A percentile compares a stretch with the other conserved stretches of the same genome.
phyloP scores from a whole-genome alignment of 2,888 invertebrate genomes.

The Drosophila nr. fundita region DNA sequence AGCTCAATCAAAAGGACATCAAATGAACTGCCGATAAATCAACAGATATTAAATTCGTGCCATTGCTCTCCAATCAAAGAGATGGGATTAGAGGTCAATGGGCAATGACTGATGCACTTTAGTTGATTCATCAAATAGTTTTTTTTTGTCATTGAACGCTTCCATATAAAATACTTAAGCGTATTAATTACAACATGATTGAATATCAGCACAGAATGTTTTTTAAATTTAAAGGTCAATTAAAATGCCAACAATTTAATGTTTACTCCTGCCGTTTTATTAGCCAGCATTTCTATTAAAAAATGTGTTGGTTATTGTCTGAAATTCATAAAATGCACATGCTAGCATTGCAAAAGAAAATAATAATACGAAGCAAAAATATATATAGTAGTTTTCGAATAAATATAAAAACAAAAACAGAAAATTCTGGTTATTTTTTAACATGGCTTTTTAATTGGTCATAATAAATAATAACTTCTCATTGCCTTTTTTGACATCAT shows the following conservation, averaged over 20 bases:
- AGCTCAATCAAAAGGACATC: not conserved
- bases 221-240: not conserved
- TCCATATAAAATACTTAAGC: not conserved
- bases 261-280: not conserved
- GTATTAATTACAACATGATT: not conserved
- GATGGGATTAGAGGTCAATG: too few relatives aligned
- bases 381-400: not conserved
- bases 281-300: not conserved
- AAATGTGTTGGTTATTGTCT: constrained; percentile 3
- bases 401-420: not conserved
- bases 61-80: not conserved
- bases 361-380: not conserved
- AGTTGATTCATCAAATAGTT: not conserved
- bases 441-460: not conserved
- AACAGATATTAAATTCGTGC: not conserved
- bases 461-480: not conserved
- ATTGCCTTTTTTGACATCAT: not conserved
- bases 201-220: not conserved
- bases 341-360: constrained; percentile 20
- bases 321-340: constrained; percentile 60
- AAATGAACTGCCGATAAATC: not conserved
- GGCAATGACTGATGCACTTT: not conserved
- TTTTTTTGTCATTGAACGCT: not conserved
- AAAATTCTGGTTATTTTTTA: not conserved
- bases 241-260: not conserved